Percentiles rank a stretch among this genome's conserved stretches.
Conservation (phyloP, 2,888 invertebrate genomes). For the Ornithoptera priamus region DNA sequence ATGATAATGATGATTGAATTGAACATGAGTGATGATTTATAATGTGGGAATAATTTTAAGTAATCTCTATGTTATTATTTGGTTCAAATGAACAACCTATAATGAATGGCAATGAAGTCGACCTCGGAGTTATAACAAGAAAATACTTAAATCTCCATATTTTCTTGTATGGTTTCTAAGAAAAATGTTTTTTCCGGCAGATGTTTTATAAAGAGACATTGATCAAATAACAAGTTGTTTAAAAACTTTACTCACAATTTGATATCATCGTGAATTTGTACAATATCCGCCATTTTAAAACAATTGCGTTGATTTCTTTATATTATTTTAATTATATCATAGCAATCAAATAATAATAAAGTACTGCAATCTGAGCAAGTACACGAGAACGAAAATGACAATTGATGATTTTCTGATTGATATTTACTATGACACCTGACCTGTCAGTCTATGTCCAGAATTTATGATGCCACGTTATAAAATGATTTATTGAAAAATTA, state of each 20-base stretch:
- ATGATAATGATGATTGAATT: no score
- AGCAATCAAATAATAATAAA: constrained; percentile 29
- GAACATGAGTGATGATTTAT: no score
- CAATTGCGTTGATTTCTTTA: constrained; percentile 6
- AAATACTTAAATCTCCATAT: constrained; percentile 6
- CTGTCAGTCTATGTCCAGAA: constrained; percentile 17
- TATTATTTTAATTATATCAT: constrained; percentile 34
- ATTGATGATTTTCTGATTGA: constrained; percentile 19
- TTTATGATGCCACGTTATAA: constrained; percentile 18
- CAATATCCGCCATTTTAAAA: constrained; percentile 79
- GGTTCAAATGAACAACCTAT: constrained; percentile 8
- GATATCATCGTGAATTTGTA: constrained; percentile 86
- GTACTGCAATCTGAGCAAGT: constrained; percentile 7
- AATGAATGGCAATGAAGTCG: background rate
- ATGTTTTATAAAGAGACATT: constrained; percentile 9
- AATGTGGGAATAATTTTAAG: no score
- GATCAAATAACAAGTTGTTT: constrained; percentile 3
- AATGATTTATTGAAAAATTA: no score
- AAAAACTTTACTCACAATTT: constrained; percentile 80
- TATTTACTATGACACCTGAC: constrained; percentile 32
- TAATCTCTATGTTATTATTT: no score
- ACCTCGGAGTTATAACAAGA: constrained; percentile 5
- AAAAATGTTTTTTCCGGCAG: constrained; percentile 37
- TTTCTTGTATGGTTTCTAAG: constrained; percentile 43
- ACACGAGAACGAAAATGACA: constrained; percentile 12